Percentiles rank a stretch among this genome's conserved stretches.
Conservation (phyloP, 2,113 vertebrate species). For the Grammatotria lemairii region DNA sequence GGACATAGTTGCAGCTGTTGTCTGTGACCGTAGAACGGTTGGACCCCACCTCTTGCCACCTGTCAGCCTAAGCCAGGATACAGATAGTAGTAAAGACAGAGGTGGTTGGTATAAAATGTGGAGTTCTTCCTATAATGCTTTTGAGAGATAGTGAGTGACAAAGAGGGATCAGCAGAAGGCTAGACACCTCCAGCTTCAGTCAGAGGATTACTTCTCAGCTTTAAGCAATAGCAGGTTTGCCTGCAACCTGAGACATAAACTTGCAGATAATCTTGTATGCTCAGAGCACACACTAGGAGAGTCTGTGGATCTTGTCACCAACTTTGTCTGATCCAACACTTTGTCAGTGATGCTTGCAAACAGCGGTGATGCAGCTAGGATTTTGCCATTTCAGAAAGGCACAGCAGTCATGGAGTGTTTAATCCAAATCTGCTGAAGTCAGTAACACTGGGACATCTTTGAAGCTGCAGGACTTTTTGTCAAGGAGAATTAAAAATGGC, state of each 20-base stretch:
- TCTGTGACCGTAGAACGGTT: not conserved
- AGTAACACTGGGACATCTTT: not conserved
- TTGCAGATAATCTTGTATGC: not conserved
- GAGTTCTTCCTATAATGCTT: not conserved
- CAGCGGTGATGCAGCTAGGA: not conserved
- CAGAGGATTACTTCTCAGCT: not conserved
- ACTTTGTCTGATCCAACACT: not conserved
- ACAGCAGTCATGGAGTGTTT: not conserved
- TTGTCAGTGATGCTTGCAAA: not conserved
- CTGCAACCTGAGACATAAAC: conserved; percentile 17
- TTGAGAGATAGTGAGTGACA: not conserved
- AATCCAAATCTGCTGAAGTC: not conserved
- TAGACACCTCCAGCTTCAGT: not conserved
- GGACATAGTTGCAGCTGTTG: not conserved
- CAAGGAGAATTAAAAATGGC: conserved; percentile 30
- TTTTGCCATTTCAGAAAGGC: not conserved
- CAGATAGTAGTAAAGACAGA: not conserved
- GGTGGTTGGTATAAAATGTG: not conserved
- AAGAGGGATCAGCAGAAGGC: not conserved
- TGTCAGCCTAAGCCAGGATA: not conserved
- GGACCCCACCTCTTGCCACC: conserved; percentile 11
- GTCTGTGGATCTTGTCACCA: not conserved
- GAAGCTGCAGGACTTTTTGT: not conserved
- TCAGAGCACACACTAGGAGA: not conserved
- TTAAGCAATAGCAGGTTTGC: not conserved